Conservation (phyloP, 1,140 invertebrate species). For the Sycobia sp. region DNA sequence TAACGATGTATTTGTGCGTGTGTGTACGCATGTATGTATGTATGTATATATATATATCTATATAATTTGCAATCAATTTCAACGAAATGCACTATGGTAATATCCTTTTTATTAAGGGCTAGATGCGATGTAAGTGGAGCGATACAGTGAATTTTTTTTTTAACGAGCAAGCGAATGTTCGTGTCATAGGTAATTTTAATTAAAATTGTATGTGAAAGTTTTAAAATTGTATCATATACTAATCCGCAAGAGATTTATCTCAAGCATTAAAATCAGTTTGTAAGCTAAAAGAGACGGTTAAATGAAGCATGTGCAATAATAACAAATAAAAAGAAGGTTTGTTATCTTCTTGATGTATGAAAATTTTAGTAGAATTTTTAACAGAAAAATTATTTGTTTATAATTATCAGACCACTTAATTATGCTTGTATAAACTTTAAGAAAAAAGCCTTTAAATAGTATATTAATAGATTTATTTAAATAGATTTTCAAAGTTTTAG, state of each 20-base stretch:
- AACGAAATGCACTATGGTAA: slow-evolving; percentile 32
- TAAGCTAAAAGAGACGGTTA: slow-evolving; percentile 20
- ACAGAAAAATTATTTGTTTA: slow-evolving; percentile 30
- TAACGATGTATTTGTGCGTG: background rate
- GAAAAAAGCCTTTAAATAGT: slow-evolving; percentile 12
- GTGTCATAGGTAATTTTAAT: slow-evolving; percentile 30
- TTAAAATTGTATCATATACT: slow-evolving; percentile 33
- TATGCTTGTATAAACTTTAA: slow-evolving; percentile 11
- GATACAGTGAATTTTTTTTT: slow-evolving; percentile 29
- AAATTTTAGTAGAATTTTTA: slow-evolving; percentile 36
- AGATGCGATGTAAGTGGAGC: slow-evolving; percentile 15
- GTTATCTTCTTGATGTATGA: slow-evolving; percentile 33
- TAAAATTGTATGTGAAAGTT: slow-evolving; percentile 24
- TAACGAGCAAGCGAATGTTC: slow-evolving; percentile 27
- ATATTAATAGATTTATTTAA: slow-evolving; percentile 8
- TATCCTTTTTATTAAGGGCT: slow-evolving; percentile 33
- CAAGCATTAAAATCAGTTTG: slow-evolving; percentile 31
- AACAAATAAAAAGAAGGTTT: slow-evolving; percentile 30
- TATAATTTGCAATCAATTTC: slow-evolving; percentile 36
- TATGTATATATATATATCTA: slow-evolving; percentile 15
- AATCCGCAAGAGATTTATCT: slow-evolving; percentile 33
- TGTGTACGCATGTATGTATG: background rate
- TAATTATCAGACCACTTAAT: slow-evolving; percentile 8
- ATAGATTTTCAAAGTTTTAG: slow-evolving; percentile 3
- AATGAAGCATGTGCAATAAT: slow-evolving; percentile 35